A percentile compares a stretch with the other conserved stretches of the same genome.
Evolutionary conservation across 2,888 invertebrate genomes (phyloP).

Genomic region (Dolichopus griseipennis): DNA sequence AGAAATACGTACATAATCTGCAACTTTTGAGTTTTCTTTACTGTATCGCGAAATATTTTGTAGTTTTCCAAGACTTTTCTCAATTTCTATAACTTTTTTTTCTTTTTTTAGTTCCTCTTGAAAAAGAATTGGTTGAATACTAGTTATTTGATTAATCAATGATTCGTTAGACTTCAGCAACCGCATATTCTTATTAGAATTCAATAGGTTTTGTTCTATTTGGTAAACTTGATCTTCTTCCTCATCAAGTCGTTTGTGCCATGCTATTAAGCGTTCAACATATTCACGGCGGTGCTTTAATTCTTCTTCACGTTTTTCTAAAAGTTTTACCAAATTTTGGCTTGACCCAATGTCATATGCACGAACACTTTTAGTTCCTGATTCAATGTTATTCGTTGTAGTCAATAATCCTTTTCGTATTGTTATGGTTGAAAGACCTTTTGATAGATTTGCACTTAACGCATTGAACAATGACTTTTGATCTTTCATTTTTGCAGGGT

Average conservation of each 20-base stretch:
- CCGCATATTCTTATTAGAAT: slow-evolving; percentile 2
- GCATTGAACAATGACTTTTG: background rate
- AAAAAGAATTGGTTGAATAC: slow-evolving; percentile 12
- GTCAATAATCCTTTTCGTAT: slow-evolving; percentile 13
- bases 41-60: slow-evolving; percentile 26
- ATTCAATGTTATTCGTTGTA: slow-evolving; percentile 13
- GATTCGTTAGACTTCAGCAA: slow-evolving; percentile 9
- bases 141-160: background rate
- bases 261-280: slow-evolving; percentile 47
- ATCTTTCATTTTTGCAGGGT: slow-evolving; percentile 7
- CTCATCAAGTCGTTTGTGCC: slow-evolving; percentile 47
- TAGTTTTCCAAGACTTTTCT: slow-evolving; percentile 32
- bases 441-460: background rate
- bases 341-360: slow-evolving; percentile 30
- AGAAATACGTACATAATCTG: slow-evolving; percentile 30
- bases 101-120: slow-evolving; percentile 25
- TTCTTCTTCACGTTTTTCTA: slow-evolving; percentile 46
- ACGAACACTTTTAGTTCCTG: slow-evolving; percentile 25
- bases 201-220: slow-evolving; percentile 41
- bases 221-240: slow-evolving; percentile 47
- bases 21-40: slow-evolving; percentile 16
- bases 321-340: slow-evolving; percentile 28
- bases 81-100: slow-evolving; percentile 33
- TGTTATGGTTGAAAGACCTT: slow-evolving; percentile 15
- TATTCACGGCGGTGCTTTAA: slow-evolving; percentile 44